Base-by-base conservation (phyloP, 1,140 invertebrate species). In the Caenorhabditis brenneri region DNA sequence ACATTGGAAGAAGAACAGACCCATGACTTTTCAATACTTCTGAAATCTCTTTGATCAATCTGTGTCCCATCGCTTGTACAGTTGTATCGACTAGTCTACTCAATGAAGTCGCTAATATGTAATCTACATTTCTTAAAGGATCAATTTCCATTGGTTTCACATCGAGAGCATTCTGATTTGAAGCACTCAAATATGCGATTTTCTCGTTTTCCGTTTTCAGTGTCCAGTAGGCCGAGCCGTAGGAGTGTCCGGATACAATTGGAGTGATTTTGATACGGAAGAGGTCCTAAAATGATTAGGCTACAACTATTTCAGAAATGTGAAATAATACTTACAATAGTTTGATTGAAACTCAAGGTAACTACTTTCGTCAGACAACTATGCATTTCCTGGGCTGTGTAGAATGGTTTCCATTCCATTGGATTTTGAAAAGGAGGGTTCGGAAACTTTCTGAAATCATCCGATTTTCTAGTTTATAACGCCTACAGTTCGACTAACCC, bases 281-380 rank as follows among this genome's bases (percentile, higher is more conserved):
- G 7, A 74, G 16, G 7, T 74, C 65, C 65, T 74, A 9, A n/a
- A 42, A 42, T 19, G 16, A 51, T 19, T 16, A 42, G 39, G 12
- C 5, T 6, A 42, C 39, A 42, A 42, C 39, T 6, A 42, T 42
- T 42, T n/a, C n/a, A n/a, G n/a, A n/a, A n/a, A n/a, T n/a, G n/a
- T n/a, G n/a, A n/a, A n/a, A n/a, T n/a, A n/a, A 33, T 58, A 74
- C 65, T 39, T 7, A 74, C 65, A 74, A 74, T 74, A 12, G 65
- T 74, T 12, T 74, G 65, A 42, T 74, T 74, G n/a, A 74, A 74
- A 42, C 65, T 74, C 36, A 74, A 74, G 42, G 65, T 74, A n/a
- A 74, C 27, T 3, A 74, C 36, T 74, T 42, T 39, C 2, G 65
- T 46, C 2, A 74, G n/a, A 24, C 65, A 74, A 10, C 65, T 42